These are phyloP conservation scores for Yponomeuta sedellus DNA, from an alignment of 2,888 invertebrate species.

Conservation along the genomic window DNA sequence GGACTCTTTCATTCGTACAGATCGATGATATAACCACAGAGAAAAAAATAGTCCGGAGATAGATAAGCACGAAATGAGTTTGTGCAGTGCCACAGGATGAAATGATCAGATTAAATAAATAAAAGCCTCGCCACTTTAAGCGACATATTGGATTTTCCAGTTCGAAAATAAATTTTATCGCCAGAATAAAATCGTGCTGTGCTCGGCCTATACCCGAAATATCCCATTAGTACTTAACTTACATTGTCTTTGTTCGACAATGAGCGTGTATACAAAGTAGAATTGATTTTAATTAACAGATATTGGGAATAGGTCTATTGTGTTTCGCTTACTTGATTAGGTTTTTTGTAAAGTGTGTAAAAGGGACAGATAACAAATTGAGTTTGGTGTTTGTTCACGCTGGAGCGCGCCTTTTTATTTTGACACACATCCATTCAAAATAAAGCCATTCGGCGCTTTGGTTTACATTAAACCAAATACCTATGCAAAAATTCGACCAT, in stretches of 20 bases:
- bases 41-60: not conserved
- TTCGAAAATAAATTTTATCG: not conserved
- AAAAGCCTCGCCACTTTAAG: not conserved
- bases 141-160: not conserved
- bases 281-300: conserved; percentile 69
- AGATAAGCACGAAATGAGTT: not conserved
- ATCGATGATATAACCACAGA: no score
- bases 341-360: conserved; percentile 61
- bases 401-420: conserved; percentile 23
- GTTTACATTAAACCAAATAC: not conserved
- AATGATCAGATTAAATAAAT: conserved; percentile 2
- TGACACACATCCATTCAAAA: not conserved
- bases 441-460: conserved; percentile 2
- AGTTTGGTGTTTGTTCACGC: conserved; percentile 48
- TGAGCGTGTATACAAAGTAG: conserved; percentile 35
- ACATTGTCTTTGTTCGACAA: not conserved
- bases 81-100: not conserved
- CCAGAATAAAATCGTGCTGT: not conserved
- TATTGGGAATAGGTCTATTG: conserved; percentile 56
- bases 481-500: not conserved
- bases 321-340: conserved; percentile 60
- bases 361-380: conserved; percentile 60
- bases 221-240: not conserved
- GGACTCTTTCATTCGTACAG: not conserved
- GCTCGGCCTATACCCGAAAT: not conserved